phyloP scores from a whole-genome alignment of 2,113 vertebrate species.

The Poecilia latipinna region DNA sequence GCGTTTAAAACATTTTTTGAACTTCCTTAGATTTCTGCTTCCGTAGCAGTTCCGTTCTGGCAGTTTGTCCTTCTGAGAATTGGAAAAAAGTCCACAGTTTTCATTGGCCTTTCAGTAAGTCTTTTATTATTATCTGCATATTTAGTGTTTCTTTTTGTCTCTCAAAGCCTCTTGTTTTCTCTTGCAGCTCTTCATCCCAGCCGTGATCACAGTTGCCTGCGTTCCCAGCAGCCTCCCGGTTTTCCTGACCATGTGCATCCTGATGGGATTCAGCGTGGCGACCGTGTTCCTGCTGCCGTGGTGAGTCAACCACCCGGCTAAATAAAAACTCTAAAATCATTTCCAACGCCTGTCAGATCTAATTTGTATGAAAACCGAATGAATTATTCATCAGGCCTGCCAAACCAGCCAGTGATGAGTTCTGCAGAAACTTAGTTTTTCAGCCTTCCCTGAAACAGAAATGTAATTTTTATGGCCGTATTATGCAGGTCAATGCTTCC shows the following conservation, averaged over 20 bases:
- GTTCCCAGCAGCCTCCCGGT: slow-evolving; percentile 74
- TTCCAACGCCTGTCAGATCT: slow-evolving; percentile 31
- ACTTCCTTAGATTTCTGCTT: slow-evolving; percentile 69
- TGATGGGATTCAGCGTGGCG: slow-evolving; percentile 78
- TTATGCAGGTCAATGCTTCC: slow-evolving; percentile 82
- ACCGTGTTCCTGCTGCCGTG: slow-evolving; percentile 81
- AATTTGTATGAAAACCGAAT: slow-evolving; percentile 40
- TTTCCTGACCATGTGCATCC: slow-evolving; percentile 67
- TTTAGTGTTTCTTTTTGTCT: not conserved
- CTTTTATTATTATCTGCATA: not conserved
- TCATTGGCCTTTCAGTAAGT: slow-evolving; percentile 78
- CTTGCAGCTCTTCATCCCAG: slow-evolving; percentile 78
- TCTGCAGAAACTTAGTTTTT: slow-evolving; percentile 18
- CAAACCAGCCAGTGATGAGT: slow-evolving; percentile 19
- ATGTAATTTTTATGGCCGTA: not conserved
- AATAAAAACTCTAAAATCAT: slow-evolving; percentile 30
- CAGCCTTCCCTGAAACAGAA: not conserved
- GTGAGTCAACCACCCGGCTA: slow-evolving; percentile 67
- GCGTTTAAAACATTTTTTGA: not conserved
- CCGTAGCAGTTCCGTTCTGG: slow-evolving; percentile 78
- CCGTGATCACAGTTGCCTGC: slow-evolving; percentile 64
- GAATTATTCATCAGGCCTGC: slow-evolving; percentile 42
- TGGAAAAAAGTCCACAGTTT: slow-evolving; percentile 77
- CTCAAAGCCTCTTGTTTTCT: slow-evolving; percentile 17
- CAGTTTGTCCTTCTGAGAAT: slow-evolving; percentile 76